Evolutionary conservation across 2,113 vertebrate genomes (phyloP).

Genomic region (Bombycilla garrulus): DNA sequence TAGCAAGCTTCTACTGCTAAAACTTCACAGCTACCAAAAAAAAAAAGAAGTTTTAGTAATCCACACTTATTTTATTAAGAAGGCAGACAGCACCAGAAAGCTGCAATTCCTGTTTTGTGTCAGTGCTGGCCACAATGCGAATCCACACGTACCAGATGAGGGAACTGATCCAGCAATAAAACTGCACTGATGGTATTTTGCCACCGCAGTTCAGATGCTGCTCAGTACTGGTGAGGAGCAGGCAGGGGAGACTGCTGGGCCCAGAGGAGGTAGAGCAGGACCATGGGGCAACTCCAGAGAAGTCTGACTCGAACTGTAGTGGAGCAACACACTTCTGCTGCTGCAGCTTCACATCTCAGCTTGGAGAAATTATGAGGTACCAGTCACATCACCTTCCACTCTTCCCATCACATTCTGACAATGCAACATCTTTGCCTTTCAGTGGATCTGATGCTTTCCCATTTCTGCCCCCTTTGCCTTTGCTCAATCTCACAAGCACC

Average conservation of each 20-base stretch:
- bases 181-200: not conserved
- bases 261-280: not conserved
- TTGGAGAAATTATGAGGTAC: not conserved
- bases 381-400: not conserved
- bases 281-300: fast-evolving
- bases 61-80: not conserved
- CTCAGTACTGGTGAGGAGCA: fast-evolving
- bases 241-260: not conserved
- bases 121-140: not conserved
- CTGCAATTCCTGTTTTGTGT: not conserved
- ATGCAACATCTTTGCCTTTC: not conserved
- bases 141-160: not conserved
- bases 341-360: not conserved
- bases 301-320: not conserved
- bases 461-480: not conserved
- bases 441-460: not conserved
- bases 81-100: not conserved
- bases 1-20: not conserved
- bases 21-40: not conserved
- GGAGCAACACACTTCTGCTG: not conserved
- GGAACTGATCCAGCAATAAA: not conserved
- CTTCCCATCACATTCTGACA: not conserved
- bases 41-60: not conserved
- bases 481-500: not conserved
- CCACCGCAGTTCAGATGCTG: fast-evolving